phyloP scores from a whole-genome alignment of 2,113 vertebrate species.

The Aegypius monachus region DNA sequence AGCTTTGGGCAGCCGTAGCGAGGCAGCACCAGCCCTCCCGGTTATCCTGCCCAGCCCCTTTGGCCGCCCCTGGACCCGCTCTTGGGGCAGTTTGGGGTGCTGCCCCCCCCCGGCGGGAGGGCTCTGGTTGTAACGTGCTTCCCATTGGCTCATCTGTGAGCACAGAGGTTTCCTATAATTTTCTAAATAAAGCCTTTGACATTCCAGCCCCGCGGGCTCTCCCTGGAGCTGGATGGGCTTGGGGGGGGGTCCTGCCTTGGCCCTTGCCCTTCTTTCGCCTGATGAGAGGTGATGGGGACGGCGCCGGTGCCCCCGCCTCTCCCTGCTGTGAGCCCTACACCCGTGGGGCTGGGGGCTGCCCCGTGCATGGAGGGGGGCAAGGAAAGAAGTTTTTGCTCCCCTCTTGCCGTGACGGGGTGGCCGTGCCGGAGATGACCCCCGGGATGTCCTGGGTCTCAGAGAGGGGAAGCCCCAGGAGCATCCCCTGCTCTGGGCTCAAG shows the following conservation, averaged over 20 bases:
- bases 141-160: accelerated
- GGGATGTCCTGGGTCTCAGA: background rate
- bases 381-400: background rate
- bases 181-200: conserved; percentile 61
- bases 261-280: background rate
- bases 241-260: background rate
- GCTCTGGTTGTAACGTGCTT: background rate
- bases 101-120: background rate
- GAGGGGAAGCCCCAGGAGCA: background rate
- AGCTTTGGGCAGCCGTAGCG: background rate
- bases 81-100: background rate
- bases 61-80: background rate
- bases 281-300: no score
- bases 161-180: background rate
- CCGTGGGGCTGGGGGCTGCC: background rate
- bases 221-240: no score
- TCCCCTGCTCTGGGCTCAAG: background rate
- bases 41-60: background rate
- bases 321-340: background rate
- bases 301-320: accelerated
- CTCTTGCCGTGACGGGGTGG: accelerated
- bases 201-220: background rate
- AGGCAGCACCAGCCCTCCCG: background rate
- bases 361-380: background rate
- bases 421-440: background rate